phyloP scores from a whole-genome alignment of 2,113 vertebrate species.

The Alligator sinensis region DNA sequence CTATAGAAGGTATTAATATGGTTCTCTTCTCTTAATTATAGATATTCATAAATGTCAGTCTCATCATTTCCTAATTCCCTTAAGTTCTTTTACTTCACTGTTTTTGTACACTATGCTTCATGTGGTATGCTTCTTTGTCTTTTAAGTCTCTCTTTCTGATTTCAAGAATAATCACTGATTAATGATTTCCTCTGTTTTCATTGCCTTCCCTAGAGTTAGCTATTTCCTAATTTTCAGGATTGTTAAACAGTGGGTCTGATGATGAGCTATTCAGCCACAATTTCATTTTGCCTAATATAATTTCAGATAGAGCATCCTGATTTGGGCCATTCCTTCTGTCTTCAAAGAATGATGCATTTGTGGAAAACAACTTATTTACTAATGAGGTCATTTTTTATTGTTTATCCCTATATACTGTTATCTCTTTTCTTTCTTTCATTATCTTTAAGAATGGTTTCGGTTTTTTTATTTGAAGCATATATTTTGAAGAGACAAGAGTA shows the following conservation, averaged over 20 bases:
- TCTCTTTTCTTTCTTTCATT: neutral
- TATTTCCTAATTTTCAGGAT: constrained; percentile 27
- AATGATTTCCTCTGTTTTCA: constrained; percentile 55
- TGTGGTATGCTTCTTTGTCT: constrained; percentile 22
- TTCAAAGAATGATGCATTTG: neutral
- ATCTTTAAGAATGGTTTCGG: neutral
- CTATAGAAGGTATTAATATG: neutral
- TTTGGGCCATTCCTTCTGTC: constrained; percentile 9
- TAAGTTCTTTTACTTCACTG: constrained; percentile 20
- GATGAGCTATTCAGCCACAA: constrained; percentile 13
- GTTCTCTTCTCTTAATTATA: neutral
- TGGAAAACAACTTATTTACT: neutral
- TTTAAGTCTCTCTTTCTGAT: neutral
- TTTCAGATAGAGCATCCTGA: constrained; percentile 17
- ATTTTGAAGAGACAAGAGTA: neutral
- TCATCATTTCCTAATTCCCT: constrained; percentile 16
- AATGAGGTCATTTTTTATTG: neutral
- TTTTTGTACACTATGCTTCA: constrained; percentile 26
- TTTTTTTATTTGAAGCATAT: neutral
- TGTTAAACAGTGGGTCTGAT: constrained; percentile 38
- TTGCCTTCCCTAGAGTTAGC: constrained; percentile 8
- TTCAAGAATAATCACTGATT: constrained; percentile 44
- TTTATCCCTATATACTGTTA: neutral
- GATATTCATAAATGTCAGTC: neutral
- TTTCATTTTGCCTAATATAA: neutral